Base-by-base conservation (phyloP, 2,113 vertebrate genomes). In the Gallinago paraguaiae region DNA sequence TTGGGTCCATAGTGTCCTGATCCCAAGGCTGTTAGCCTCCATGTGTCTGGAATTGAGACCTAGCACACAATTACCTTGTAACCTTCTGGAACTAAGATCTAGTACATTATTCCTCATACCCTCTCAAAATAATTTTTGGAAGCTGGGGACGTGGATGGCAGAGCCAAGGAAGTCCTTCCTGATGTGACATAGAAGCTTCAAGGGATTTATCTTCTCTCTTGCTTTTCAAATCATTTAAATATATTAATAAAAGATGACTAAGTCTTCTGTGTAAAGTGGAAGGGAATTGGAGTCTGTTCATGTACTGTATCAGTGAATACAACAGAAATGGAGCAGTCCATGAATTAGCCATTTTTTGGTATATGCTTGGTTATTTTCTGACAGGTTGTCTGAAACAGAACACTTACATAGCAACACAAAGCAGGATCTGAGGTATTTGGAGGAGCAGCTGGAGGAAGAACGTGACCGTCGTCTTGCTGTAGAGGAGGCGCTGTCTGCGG, bases 391-490 rank as follows among this genome's bases (percentile, higher is more conserved):
- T 6, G 98, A 99, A 86, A 98, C 98, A 76, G 98, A 95, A 57
- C 94, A 96, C 15, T 93, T 98, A 27, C 97, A 96, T 54, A 98
- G 91, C 96, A 98, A 92, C 90, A 98, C 96, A 45, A 98, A 93
- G 81, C 96, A 69, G 90, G 97, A 98, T 77, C 74, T 98, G 80
- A 93, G 33, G 1, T 97, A 96, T 28, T 78, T 99, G 10, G 98
- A 99, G 97, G 98, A 99, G 92, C 98, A 98, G 83, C 97, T 99
- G 46, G 97, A 98, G 77, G 98, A 98, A 54, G 98, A 98, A 24
- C 98, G 97, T 67, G 98, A 99, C 57, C 98, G 76, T 79, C 98
- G 99, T 61, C 22, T 95, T 27, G 96, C 96, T n/a, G 95, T 94
- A 7, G 98, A 98, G 90, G 96, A 95, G 31, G 96, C 96, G 0